Evolutionary conservation across 2,888 invertebrate genomes (phyloP), one percentile per base, ranked within the genome.

Genomic region (Hydrotaea diabolus): DNA sequence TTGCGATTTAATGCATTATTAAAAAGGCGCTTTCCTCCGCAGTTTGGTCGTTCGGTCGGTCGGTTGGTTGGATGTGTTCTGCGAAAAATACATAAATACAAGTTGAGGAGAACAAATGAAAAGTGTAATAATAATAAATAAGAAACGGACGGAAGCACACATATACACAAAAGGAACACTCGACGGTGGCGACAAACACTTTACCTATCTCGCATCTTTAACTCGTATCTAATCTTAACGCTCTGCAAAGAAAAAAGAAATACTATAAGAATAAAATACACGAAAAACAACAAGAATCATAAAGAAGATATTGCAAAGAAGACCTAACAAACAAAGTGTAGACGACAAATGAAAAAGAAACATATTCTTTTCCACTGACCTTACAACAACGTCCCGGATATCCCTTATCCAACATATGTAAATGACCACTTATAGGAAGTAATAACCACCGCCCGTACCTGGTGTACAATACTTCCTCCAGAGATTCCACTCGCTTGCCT

Each of bases 201-300:
- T 23, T 76, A 57, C n/a, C n/a, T 21, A 71, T 55, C 17, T 59
- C 5, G 59, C 31, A 79, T 78, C 46, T 2, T 55, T 72, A 80
- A 31, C 43, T 73, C 76, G 57, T 85, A 85, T 83, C 85, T 85
- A 78, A 88, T 88, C 87, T 87, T 81, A 57, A 77, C 74, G 17
- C n/a, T 57, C 53, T 78, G 81, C 69, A 84, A 43, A 75, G 59
- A 72, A 36, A 39, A 82, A 73, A 53, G 5, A 49, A 59, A 26
- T 17, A 62, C 21, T 43, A 82, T 43, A 75, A 69, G 64, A 2
- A n/a, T 19, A 62, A 39, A 31, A 43, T 13, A 49, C 49, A n/a
- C 49, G 5, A 4, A 49, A 49, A 15, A n/a, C 31, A 49, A 4
- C n/a, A 49, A 49, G 49, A 13, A n/a, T n/a, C n/a, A n/a, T n/a